Base-by-base conservation (phyloP, 2,888 invertebrate genomes). In the Cabera pusaria region DNA sequence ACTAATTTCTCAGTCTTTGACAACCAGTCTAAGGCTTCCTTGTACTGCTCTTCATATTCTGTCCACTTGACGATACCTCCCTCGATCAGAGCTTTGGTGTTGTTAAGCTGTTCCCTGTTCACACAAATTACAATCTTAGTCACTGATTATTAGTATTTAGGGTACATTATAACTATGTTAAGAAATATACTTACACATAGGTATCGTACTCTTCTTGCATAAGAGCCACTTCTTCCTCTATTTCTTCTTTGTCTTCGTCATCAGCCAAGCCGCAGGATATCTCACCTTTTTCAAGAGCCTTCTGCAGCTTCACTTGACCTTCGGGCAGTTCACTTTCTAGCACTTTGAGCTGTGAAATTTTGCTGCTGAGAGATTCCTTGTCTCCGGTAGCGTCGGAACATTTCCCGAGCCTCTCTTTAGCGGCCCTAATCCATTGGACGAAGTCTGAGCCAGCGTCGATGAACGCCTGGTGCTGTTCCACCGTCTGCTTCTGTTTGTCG, bases 371-470 rank as follows among this genome's bases (percentile, higher is more conserved):
- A 5, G 94, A 94, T 75, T 97, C 97, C 58, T 96, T 96, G 59
- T 97, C 97, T 1, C 97, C 97, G 0, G 96, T 97, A 1, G 97
- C 96, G 73, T 97, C 97, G 0, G 97, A 96, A 68, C 97, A 97
- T 72, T 97, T 97, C 45, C 96, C 94, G 36, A 98, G 86, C 38
- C 94, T 93, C 77, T 98, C 98, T 63, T 96, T 96, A n/a, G 96
- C 95, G 44, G 93, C 92, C 52, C 97, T 91, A 38, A 98, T 92
- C 98, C 98, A 98, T 64, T 96, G 94, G 54, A 95, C 93, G 72
- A 98, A 97, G 58, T 97, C 97, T 72, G 96, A 94, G 49, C 96
- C 97, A 49, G 96, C 94, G 81, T 98, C 97, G 23, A 97, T 95
- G 64, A 98, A 96, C 0, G 95, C 95, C 81, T 98, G 96, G 74